phyloP scores from a whole-genome alignment of 2,888 invertebrate species.

The Mimas tiliae region DNA sequence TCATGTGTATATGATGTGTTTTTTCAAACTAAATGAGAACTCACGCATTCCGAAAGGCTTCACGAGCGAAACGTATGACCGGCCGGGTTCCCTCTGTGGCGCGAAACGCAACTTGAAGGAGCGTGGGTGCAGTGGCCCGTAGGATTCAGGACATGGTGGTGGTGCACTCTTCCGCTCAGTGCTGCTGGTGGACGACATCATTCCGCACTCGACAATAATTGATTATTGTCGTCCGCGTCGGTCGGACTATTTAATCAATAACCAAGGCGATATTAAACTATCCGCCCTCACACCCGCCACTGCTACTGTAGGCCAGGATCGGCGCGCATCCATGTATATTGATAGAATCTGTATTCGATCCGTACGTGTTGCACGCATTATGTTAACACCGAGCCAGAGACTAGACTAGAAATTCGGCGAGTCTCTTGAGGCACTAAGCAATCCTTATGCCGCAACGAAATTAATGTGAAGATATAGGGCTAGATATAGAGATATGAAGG shows the following conservation, averaged over 20 bases:
- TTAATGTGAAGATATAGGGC: no score
- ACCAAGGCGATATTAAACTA: not conserved
- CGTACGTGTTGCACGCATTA: no score
- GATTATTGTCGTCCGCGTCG: slow-evolving; percentile 49
- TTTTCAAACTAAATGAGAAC: slow-evolving; percentile 33
- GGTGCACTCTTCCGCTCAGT: slow-evolving; percentile 44
- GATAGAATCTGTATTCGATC: no score
- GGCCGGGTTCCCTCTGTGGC: slow-evolving; percentile 68
- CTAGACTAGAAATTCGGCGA: no score
- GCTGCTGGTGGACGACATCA: slow-evolving; percentile 33
- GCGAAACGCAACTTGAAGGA: slow-evolving; percentile 76
- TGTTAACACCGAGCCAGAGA: no score
- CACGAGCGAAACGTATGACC: slow-evolving; percentile 68
- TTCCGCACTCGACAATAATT: not conserved
- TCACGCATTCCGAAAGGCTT: slow-evolving; percentile 68
- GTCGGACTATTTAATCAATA: slow-evolving; percentile 35
- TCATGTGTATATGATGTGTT: no score
- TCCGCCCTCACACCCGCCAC: no score
- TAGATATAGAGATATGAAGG: no score
- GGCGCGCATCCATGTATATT: no score
- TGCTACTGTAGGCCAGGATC: no score
- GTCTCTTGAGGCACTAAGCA: no score
- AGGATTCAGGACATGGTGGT: slow-evolving; percentile 31
- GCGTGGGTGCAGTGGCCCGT: slow-evolving; percentile 43
- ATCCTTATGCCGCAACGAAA: no score